phyloP scores from a whole-genome alignment of 1,140 invertebrate species.

The Akabosia matsudoensis region DNA sequence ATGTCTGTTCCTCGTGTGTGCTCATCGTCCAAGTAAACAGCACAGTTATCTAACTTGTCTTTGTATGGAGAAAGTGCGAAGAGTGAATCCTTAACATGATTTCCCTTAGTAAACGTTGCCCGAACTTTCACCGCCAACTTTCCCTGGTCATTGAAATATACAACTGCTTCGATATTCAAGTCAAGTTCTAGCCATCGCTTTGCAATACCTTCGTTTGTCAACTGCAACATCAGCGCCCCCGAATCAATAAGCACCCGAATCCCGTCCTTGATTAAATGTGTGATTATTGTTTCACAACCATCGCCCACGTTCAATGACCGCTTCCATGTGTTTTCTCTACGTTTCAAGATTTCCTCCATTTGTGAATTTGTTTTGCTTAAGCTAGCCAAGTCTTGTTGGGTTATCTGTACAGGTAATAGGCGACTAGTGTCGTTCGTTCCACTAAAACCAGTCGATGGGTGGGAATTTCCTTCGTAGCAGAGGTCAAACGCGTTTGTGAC shows the following conservation, averaged over 20 bases:
- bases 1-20: slow-evolving; percentile 46
- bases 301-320: not conserved
- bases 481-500: slow-evolving; percentile 35
- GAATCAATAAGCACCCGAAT: slow-evolving; percentile 38
- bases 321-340: slow-evolving; percentile 26
- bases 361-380: slow-evolving; percentile 26
- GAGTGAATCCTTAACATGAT: not conserved
- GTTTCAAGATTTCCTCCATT: slow-evolving; percentile 24
- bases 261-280: not conserved
- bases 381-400: slow-evolving; percentile 27
- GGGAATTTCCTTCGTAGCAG: not conserved
- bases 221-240: slow-evolving; percentile 42
- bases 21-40: slow-evolving; percentile 43
- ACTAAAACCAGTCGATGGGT: slow-evolving; percentile 28
- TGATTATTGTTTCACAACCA: slow-evolving; percentile 24
- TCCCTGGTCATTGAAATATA: slow-evolving; percentile 39
- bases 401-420: slow-evolving; percentile 27
- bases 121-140: slow-evolving; percentile 32
- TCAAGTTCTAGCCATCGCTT: slow-evolving; percentile 34
- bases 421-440: slow-evolving; percentile 37
- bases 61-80: slow-evolving; percentile 31
- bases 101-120: not conserved
- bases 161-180: slow-evolving; percentile 27
- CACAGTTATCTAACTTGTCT: slow-evolving; percentile 24
- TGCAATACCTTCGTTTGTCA: slow-evolving; percentile 39